These are phyloP conservation scores for Lytechinus variegatus DNA, from an alignment of 35 echinoderm and acorn worm species.

Conservation along the genomic window DNA sequence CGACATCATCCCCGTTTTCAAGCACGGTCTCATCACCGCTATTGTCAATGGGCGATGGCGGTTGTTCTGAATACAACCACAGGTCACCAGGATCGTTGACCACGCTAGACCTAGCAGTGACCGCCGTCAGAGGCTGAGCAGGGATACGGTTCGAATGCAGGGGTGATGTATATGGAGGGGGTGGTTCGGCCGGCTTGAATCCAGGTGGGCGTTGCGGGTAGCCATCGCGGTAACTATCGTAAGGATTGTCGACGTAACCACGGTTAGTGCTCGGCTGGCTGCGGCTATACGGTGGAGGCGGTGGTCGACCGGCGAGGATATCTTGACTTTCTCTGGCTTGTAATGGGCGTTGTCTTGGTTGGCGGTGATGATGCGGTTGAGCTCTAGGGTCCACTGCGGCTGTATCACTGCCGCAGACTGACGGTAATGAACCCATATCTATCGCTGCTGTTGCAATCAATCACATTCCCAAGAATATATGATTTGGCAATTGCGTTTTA, in stretches of 20 bases:
- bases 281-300: conserved; percentile 9
- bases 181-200: not conserved
- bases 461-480: not conserved
- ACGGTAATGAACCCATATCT: not conserved
- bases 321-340: not conserved
- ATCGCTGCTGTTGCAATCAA: not conserved
- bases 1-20: conserved; percentile 45
- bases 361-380: not conserved
- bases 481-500: not conserved
- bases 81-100: conserved; percentile 8
- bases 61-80: conserved; percentile 31
- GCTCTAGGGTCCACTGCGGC: not conserved
- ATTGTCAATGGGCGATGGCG: not conserved
- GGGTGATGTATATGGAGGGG: not conserved
- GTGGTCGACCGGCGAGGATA: not conserved
- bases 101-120: not conserved
- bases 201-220: not conserved
- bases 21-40: not conserved
- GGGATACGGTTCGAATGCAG: not conserved
- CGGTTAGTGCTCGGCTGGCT: not conserved
- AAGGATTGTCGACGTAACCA: not conserved
- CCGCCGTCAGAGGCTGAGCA: not conserved
- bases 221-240: not conserved
- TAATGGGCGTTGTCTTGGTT: not conserved
- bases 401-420: not conserved